Evolutionary conservation across 2,888 invertebrate genomes (phyloP).

Genomic region (Ramazzottius varieornatus): DNA sequence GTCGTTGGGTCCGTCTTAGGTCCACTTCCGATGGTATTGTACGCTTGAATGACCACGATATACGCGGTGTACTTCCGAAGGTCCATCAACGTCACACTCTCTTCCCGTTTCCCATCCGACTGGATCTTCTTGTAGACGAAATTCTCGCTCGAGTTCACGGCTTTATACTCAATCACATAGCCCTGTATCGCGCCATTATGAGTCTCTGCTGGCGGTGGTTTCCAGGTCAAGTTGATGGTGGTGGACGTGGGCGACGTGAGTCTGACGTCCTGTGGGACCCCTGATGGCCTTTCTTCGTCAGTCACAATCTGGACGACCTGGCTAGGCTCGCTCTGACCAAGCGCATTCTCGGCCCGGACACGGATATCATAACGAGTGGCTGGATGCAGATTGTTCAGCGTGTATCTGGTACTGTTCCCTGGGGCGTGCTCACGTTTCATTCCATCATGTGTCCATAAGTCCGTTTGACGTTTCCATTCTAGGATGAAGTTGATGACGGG

Average conservation of each 20-base stretch:
- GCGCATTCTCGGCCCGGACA: slow-evolving; percentile 18
- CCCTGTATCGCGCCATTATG: slow-evolving; percentile 18
- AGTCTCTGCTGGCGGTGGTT: slow-evolving; percentile 15
- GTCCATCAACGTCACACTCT: slow-evolving; percentile 15
- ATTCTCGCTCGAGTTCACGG: slow-evolving; percentile 14
- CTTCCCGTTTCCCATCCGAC: slow-evolving; percentile 9
- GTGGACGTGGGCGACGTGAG: slow-evolving; percentile 18
- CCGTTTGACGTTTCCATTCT: slow-evolving; percentile 17
- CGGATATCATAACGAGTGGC: slow-evolving; percentile 12
- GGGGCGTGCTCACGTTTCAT: not conserved
- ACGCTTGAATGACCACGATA: slow-evolving; percentile 20
- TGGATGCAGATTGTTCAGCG: not conserved
- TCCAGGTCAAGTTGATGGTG: slow-evolving; percentile 14
- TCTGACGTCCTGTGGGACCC: slow-evolving; percentile 16
- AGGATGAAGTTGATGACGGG: slow-evolving; percentile 18
- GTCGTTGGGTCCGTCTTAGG: slow-evolving; percentile 18
- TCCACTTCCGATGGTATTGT: slow-evolving; percentile 20
- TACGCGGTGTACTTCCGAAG: slow-evolving; percentile 22
- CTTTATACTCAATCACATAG: slow-evolving; percentile 19
- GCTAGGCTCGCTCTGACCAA: slow-evolving; percentile 18
- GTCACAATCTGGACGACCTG: slow-evolving; percentile 15
- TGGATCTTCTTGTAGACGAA: slow-evolving; percentile 14
- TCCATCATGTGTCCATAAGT: not conserved
- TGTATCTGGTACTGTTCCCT: slow-evolving; percentile 11
- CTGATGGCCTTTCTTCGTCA: slow-evolving; percentile 19